Percentiles rank a stretch among this genome's conserved stretches.
phyloP scores from a whole-genome alignment of 2,113 vertebrate genomes.

The Sisor rabdophorus region DNA sequence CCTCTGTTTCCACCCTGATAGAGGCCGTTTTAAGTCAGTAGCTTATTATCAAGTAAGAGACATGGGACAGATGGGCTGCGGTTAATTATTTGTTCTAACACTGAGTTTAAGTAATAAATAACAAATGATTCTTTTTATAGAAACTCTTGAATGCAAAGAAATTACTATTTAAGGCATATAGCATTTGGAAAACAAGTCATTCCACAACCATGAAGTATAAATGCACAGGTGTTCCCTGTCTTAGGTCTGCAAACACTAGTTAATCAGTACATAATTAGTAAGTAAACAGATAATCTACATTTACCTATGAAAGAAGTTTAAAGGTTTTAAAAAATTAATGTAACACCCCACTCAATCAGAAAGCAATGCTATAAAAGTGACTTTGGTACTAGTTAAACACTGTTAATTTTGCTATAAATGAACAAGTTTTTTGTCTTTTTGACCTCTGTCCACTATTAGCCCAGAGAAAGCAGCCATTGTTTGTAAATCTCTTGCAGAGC shows the following conservation, averaged over 20 bases:
- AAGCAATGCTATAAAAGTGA: background rate
- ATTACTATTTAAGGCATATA: background rate
- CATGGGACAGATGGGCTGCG: background rate
- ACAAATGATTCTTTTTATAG: too few relatives aligned
- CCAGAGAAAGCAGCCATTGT: conserved; percentile 39
- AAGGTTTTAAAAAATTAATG: background rate
- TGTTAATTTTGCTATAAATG: background rate
- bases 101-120: background rate
- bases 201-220: conserved; percentile 17
- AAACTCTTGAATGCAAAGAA: background rate
- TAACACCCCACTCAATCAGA: background rate
- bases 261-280: conserved; percentile 25
- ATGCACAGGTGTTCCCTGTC: background rate
- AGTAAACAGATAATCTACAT: background rate
- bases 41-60: conserved; percentile 11
- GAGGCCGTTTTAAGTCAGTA: background rate
- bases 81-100: conserved; percentile 1
- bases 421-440: background rate
- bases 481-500: conserved; percentile 45
- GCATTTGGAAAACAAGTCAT: background rate
- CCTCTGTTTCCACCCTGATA: conserved; percentile 34
- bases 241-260: background rate
- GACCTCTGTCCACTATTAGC: conserved; percentile 34
- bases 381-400: background rate
- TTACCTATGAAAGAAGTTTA: background rate